A percentile compares a stretch with the other conserved stretches of the same genome.
phyloP scores from a whole-genome alignment of 2,888 invertebrate species.

The Drosophila recens region DNA sequence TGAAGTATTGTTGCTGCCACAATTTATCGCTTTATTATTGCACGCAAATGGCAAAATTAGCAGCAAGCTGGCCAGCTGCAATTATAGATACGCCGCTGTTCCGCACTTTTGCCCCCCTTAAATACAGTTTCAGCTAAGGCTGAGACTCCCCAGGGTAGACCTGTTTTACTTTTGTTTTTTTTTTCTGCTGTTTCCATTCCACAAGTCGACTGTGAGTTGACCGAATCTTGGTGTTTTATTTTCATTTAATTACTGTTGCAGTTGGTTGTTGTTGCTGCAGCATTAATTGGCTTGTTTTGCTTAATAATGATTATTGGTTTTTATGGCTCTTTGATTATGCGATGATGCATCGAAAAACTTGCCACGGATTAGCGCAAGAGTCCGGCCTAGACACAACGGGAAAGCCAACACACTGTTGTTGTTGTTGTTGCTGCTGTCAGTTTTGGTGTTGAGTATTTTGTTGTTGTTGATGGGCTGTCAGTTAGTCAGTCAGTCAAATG shows the following conservation, averaged over 20 bases:
- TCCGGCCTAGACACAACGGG: constrained; percentile 49
- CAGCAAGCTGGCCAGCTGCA: constrained; percentile 48
- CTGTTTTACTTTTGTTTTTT: constrained; percentile 48
- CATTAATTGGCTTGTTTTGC: constrained; percentile 80
- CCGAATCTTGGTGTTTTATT: constrained; percentile 77
- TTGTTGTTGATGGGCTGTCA: constrained; percentile 75
- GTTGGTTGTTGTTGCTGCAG: constrained; percentile 42
- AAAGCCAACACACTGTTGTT: constrained; percentile 33
- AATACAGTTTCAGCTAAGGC: background rate
- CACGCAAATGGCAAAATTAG: constrained; percentile 77
- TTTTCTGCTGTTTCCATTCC: constrained; percentile 18
- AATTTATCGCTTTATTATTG: constrained; percentile 71
- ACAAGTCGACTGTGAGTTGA: constrained; percentile 48
- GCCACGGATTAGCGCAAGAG: constrained; percentile 55
- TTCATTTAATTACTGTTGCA: constrained; percentile 75
- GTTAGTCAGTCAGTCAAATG: constrained; percentile 50
- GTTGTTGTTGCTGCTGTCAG: constrained; percentile 7
- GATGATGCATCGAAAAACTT: constrained; percentile 76
- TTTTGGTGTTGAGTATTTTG: constrained; percentile 68
- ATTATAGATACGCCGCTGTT: constrained; percentile 41
- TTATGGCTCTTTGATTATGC: constrained; percentile 81
- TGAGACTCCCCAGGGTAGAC: constrained; percentile 50
- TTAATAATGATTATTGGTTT: constrained; percentile 81
- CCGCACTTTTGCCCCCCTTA: background rate
- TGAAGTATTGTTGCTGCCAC: constrained; percentile 42